These are phyloP conservation scores for Chaenocephalus aceratus DNA, from an alignment of 2,113 vertebrate species.

Conservation along the genomic window DNA sequence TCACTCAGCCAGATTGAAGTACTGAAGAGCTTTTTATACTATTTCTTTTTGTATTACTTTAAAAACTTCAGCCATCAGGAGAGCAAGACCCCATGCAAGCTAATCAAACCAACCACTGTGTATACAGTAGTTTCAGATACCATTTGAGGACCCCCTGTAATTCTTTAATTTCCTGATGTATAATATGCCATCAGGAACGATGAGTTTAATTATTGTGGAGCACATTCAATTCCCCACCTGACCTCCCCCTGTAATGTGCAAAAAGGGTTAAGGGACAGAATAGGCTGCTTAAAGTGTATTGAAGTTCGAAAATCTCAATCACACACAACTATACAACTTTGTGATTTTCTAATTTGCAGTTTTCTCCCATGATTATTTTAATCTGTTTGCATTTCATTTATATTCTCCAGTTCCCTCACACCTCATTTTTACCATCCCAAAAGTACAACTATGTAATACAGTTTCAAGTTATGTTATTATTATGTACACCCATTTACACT, in stretches of 20 bases:
- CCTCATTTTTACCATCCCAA: conserved; percentile 12
- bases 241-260: not conserved
- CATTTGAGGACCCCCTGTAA: not conserved
- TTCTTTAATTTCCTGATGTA: conserved; percentile 2
- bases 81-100: not conserved
- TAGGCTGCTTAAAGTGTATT: not conserved
- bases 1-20: too few species aligned
- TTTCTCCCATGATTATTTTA: not conserved
- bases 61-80: not conserved
- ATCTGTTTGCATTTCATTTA: conserved; percentile 2
- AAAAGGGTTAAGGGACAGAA: not conserved
- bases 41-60: not conserved
- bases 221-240: not conserved
- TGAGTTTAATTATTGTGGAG: not conserved
- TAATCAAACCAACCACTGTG: not conserved
- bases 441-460: not conserved
- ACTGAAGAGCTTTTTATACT: not conserved
- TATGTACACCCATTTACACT: not conserved
- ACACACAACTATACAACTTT: not conserved
- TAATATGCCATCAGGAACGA: not conserved
- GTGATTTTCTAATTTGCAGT: not conserved
- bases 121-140: too few species aligned
- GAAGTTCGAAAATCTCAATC: not conserved
- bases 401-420: not conserved
- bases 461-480: not conserved